Conservation (phyloP, 2,113 vertebrate genomes). For the Connochaetes taurinus region DNA sequence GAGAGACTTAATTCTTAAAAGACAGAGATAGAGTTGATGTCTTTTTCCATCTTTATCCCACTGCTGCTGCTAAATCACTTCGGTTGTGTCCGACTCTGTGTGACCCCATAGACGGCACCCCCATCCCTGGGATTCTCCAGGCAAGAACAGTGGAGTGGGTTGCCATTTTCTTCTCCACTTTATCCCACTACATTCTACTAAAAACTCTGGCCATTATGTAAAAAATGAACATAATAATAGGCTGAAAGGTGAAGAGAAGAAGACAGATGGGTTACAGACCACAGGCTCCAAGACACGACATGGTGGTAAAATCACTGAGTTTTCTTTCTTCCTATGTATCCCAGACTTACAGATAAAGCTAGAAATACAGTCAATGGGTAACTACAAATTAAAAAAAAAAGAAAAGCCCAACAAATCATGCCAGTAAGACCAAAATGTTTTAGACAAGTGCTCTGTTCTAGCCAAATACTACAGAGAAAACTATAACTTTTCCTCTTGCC, state of each 20-base stretch:
- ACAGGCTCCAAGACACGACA: not conserved
- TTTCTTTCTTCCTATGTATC: not conserved
- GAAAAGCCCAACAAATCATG: not conserved
- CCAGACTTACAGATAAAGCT: not conserved
- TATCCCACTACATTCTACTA: not conserved
- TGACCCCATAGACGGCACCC: too few species aligned
- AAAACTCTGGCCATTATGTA: not conserved
- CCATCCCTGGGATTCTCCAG: too few species aligned
- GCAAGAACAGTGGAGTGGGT: too few species aligned
- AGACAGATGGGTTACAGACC: not conserved
- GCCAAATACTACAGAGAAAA: not conserved
- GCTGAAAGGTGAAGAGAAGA: not conserved
- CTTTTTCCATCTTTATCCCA: not conserved
- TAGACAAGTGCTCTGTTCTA: not conserved
- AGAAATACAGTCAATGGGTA: not conserved
- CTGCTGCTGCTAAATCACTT: not conserved
- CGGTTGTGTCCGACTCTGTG: accelerated
- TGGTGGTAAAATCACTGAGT: not conserved
- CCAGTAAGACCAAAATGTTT: not conserved
- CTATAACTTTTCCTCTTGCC: not conserved
- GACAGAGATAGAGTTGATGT: not conserved
- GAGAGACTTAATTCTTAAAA: not conserved
- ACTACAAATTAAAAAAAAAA: not conserved
- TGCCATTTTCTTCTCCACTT: too few species aligned
- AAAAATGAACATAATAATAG: not conserved